Evolutionary conservation across 2,888 invertebrate species (phyloP), one percentile per base, ranked within the genome.

Genomic region (Eucera pruinosa): DNA sequence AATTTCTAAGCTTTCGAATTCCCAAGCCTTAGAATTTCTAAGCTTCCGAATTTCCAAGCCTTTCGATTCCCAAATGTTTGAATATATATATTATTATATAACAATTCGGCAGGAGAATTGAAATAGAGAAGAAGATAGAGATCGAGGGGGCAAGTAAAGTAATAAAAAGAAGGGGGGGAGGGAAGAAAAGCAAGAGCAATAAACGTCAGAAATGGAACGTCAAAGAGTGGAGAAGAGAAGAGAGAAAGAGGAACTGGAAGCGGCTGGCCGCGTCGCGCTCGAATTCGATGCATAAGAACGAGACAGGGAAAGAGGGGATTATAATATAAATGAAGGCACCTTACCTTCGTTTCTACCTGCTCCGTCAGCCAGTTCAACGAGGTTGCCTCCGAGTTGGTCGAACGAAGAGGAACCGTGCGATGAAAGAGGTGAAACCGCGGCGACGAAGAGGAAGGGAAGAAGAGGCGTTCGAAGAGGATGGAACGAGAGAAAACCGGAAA

Each of bases 321-420:
- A 87, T 86, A 87, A 89, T 88, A 87, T 86, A 89, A 88, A 89
- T 88, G 84, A 89, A 89, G 85, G 78, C 78, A 79, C 81, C 84
- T 78, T 76, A 74, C 65, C 73, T 77, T 75, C 78, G 77, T 68
- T 82, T 78, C 76, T 82, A 81, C 81, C 80, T 81, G 83, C 78
- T 50, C 81, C 77, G 81, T 78, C 74, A 78, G 80, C 81, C 64
- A 62, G 72, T 66, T 76, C 60, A 61, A 70, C 72, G 64, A 45
- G 74, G 64, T 62, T 69, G 66, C 48, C 36, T 9, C 36, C 9
- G 36, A n/a, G n/a, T n/a, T 36, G 36, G 9, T 36, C 3, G 36
- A 58, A 25, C 39, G 33, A 20, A n/a, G 6, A 18, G 33, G 52
- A 41, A 54, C 6, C 27, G 20, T 7, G 20, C 50, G 27, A 47